Conservation (phyloP, 1,140 invertebrate species). For the Geopemphigus sp. region DNA sequence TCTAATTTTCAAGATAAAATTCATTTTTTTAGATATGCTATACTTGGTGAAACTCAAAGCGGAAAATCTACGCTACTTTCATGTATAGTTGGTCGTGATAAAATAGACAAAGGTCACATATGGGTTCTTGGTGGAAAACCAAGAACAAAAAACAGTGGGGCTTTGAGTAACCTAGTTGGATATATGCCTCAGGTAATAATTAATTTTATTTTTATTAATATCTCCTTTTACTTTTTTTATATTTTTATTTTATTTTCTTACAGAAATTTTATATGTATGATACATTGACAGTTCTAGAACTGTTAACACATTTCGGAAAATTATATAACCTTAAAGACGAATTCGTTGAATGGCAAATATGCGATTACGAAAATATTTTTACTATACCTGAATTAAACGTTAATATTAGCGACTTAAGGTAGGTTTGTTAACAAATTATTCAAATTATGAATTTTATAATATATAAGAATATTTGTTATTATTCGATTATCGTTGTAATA, state of each 20-base stretch:
- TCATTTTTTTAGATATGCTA: slow-evolving; percentile 1
- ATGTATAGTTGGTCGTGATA: slow-evolving; percentile 28
- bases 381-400: neutral
- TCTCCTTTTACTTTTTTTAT: no score
- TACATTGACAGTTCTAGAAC: slow-evolving; percentile 9
- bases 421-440: neutral
- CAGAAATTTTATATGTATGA: slow-evolving; percentile 21
- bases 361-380: slow-evolving; percentile 24
- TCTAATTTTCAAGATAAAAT: neutral
- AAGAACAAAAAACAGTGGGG: slow-evolving; percentile 24
- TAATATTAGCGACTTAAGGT: slow-evolving; percentile 12
- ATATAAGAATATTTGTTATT: neutral
- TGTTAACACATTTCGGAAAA: slow-evolving; percentile 20
- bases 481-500: neutral
- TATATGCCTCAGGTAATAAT: slow-evolving; percentile 48
- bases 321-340: slow-evolving; percentile 27
- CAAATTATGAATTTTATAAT: neutral
- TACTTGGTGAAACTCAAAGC: slow-evolving; percentile 19
- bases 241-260: neutral
- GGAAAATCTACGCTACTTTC: slow-evolving; percentile 36
- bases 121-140: slow-evolving; percentile 34
- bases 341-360: slow-evolving; percentile 16
- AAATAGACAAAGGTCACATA: slow-evolving; percentile 32
- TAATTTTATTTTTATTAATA: no score
- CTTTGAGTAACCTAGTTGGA: slow-evolving; percentile 1